Base-by-base conservation (phyloP, 2,113 vertebrate species). In the Bubo bubo region DNA sequence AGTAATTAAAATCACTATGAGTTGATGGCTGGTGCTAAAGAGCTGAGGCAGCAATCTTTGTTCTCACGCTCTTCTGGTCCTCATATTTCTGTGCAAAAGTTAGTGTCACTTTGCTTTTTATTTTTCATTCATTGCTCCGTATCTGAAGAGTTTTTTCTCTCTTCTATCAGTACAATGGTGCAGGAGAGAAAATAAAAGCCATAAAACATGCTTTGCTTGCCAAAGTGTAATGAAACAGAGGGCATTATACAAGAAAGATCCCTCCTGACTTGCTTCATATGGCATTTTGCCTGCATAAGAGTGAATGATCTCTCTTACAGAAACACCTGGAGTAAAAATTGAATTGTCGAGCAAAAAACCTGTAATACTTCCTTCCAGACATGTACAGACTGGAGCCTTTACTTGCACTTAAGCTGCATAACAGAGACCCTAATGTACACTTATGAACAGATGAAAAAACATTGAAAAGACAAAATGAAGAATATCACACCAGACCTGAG, bases 151-250 rank as follows among this genome's bases (percentile, higher is more conserved):
- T 3, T 53, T 83, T 84, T 72, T 8, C 28, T 84, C 19, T 11
- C 20, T 5, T 79, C 37, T 53, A 21, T 75, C 35, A 73, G 22
- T 45, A 67, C 20, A 53, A 18, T 53, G 12, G 21, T 45, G 8
- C 18, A 68, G 35, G 13, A 91, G 58, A 76, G 76, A 93, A 97
- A 95, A 89, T 56, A 94, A 95, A 93, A 95, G 18, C 19, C 58
- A 62, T 91, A 95, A 91, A 96, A 68, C 62, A 89, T 53, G 9
- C 28, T 77, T 89, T 87, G 22, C 60, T 91, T 94, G 68, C 64
- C 64, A 81, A 86, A 89, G 20, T 72, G 39, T 72, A 94, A 94
- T 93, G 81, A 91, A 95, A 91, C 58, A 83, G n/a, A 47, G 22
- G 35, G 12, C 24, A 79, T 93, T 91, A 53, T 59, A 60, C 52